These are phyloP conservation scores for Eupristina koningsbergeri DNA, from an alignment of 1,140 invertebrate species.

Conservation along the genomic window DNA sequence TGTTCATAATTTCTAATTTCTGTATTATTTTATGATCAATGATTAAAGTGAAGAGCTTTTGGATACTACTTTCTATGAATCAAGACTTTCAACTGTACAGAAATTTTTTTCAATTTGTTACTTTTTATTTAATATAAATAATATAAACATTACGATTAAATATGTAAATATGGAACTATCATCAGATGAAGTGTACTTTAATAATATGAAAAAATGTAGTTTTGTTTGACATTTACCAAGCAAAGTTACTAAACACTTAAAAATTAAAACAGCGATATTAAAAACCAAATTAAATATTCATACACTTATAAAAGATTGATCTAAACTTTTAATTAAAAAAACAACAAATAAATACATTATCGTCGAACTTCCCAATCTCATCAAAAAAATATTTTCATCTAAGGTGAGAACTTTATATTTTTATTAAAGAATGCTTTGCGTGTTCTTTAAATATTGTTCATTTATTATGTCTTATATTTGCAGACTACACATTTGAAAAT, in stretches of 20 bases:
- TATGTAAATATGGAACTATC: neutral
- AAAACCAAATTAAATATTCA: slow-evolving; percentile 3
- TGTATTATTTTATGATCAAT: neutral
- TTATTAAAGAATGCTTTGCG: neutral
- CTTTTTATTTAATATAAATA: slow-evolving; percentile 7
- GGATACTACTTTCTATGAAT: slow-evolving; percentile 12
- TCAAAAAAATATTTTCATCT: slow-evolving; percentile 12
- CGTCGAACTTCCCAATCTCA: slow-evolving; percentile 32
- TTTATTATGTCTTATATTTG: slow-evolving; percentile 4
- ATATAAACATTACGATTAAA: slow-evolving; percentile 15
- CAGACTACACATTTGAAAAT: slow-evolving; percentile 25
- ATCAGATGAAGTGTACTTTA: neutral
- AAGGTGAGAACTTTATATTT: slow-evolving; percentile 25
- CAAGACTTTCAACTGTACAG: slow-evolving; percentile 12
- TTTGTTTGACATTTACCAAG: neutral
- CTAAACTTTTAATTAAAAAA: neutral
- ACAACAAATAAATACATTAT: neutral
- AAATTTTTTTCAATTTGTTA: slow-evolving; percentile 21
- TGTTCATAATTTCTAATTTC: neutral
- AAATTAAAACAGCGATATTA: neutral
- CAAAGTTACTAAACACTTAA: neutral
- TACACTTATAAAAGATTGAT: neutral
- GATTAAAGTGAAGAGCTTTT: slow-evolving; percentile 25
- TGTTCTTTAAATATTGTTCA: neutral
- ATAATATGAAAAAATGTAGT: neutral